phyloP scores from a whole-genome alignment of 2,797 vertebrate genomes.

The Aratinga solstitialis region DNA sequence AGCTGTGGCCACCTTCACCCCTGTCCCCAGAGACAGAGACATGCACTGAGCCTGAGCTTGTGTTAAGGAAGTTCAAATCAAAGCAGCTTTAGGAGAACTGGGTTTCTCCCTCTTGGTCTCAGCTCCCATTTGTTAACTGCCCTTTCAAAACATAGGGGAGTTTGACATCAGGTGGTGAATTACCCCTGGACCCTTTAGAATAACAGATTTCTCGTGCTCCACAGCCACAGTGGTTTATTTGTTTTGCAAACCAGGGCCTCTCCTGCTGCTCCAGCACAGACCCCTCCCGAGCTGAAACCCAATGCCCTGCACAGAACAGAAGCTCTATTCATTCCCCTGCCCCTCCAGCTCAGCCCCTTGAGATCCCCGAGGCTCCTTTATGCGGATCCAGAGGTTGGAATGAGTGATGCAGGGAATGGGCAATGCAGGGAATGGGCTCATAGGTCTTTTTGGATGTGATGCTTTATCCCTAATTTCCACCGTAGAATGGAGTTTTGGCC shows the following conservation, averaged over 20 bases:
- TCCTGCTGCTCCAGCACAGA: not conserved
- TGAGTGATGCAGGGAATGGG: fast-evolving
- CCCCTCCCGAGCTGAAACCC: not conserved
- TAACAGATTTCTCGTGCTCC: not conserved
- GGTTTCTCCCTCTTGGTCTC: not conserved
- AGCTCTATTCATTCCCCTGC: not conserved
- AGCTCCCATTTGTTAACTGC: not conserved
- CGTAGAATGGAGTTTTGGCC: not conserved
- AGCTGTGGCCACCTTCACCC: not conserved
- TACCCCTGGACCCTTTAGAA: not conserved
- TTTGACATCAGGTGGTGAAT: not conserved
- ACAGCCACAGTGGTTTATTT: not conserved
- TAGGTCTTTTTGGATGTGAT: not conserved
- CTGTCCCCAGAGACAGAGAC: not conserved
- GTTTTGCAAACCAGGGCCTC: conserved; percentile 14
- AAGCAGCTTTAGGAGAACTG: not conserved
- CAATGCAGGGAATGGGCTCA: not conserved
- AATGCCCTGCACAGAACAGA: not conserved
- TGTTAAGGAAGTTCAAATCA: not conserved
- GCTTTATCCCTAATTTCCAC: not conserved
- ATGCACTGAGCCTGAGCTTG: fast-evolving
- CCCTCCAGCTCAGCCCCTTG: not conserved
- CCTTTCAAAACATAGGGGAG: not conserved
- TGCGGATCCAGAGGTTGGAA: fast-evolving
- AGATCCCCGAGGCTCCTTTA: not conserved